Evolutionary conservation across 2,797 vertebrate genomes (phyloP), one percentile per base, ranked within the genome.

Genomic region (Neoniphon sammara): DNA sequence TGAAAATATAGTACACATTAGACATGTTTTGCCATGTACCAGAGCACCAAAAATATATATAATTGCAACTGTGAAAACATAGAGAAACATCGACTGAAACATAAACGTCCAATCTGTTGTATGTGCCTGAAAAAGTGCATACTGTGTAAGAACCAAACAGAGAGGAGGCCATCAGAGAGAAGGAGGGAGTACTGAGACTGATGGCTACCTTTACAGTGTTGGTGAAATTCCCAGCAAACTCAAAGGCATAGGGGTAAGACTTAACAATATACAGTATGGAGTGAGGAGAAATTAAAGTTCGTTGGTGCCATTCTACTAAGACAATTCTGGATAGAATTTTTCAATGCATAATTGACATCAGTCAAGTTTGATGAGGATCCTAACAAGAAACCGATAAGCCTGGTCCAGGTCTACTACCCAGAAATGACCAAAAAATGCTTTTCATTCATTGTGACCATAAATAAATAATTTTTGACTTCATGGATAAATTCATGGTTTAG

Each of bases 1-100:
- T 90, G 91, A 88, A 91, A 93, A 93, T 93, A 93, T 91, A 91
- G 87, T 87, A 92, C 91, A 92, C 86, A 92, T 90, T 83, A 84
- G 90, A 92, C 91, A 92, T 90, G 85, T 91, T 89, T 91, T 89
- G 80, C 84, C 85, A 91, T 90, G 90, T 91, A 92, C 85, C 91
- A 92, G 86, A 94, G 92, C 91, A 92, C 91, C 89, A 91, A 91
- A 89, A 90, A 91, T 85, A 90, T 78, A 86, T 87, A 91, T 90
- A 90, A 89, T 87, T 86, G 89, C 86, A 92, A 91, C 88, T 88
- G 87, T 88, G 85, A 89, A 91, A 91, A 87, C 77, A 66, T 77
- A 91, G 73, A 83, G 82, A 87, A 85, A 89, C 76, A 89, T 80
- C 2, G 60, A 85, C 80, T 75, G 80, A 84, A 86, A 92, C 85